Percentiles rank a stretch among this genome's conserved stretches.
Conservation (phyloP, 2,113 vertebrate species). For the Eupsittula cactorum region DNA sequence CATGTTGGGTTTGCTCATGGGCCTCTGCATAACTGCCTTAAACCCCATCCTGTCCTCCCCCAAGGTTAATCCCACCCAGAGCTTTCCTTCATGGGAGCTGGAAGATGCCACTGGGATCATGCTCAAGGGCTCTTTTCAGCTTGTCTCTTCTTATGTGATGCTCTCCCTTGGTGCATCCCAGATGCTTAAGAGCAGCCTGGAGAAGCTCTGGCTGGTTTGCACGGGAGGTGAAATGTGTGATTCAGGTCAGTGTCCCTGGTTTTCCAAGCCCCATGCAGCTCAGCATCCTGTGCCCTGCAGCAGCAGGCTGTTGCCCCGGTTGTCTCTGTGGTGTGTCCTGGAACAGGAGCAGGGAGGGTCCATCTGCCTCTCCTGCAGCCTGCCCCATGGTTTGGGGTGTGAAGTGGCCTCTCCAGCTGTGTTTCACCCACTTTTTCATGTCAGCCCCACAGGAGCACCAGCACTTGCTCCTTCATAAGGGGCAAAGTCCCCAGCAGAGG, state of each 20-base stretch:
- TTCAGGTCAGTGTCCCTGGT: rapidly evolving
- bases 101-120: rapidly evolving
- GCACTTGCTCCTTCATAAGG: not conserved
- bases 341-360: not conserved
- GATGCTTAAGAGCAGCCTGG: not conserved
- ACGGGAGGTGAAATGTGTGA: not conserved
- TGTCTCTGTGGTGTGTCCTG: not conserved
- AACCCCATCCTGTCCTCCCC: rapidly evolving
- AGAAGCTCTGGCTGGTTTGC: not conserved
- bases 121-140: rapidly evolving
- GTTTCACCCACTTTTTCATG: not conserved
- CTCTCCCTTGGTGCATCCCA: not conserved
- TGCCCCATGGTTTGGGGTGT: rapidly evolving
- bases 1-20: rapidly evolving
- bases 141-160: rapidly evolving
- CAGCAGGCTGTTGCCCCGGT: not conserved
- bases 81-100: rapidly evolving
- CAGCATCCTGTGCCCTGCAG: not conserved
- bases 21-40: not conserved
- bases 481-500: not conserved
- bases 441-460: rapidly evolving
- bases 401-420: rapidly evolving
- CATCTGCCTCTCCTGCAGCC: not conserved
- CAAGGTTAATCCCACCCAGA: not conserved
- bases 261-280: not conserved